Percentiles rank a stretch among this genome's conserved stretches.
These are phyloP conservation scores for Umimayanthus kanabou DNA, from an alignment of 92 coral and sea anemone genomes.

Conservation along the genomic window DNA sequence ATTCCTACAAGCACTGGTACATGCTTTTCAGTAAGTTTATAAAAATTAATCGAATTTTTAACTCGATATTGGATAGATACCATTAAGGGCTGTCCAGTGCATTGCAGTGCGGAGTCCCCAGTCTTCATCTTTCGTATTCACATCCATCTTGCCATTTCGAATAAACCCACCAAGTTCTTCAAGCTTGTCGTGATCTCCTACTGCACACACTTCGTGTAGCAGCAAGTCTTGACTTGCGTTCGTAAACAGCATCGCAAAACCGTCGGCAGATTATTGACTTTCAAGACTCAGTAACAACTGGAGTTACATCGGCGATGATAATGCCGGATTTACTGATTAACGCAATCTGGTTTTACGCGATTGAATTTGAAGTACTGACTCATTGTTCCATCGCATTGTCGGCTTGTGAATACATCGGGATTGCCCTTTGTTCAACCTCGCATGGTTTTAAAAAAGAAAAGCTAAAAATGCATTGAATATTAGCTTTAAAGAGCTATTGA, in stretches of 20 bases:
- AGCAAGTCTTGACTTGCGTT: slow-evolving; percentile 61
- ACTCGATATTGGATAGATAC: slow-evolving; percentile 33
- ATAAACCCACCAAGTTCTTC: slow-evolving; percentile 84
- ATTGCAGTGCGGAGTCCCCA: slow-evolving; percentile 82
- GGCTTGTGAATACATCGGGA: neutral
- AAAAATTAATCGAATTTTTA: neutral
- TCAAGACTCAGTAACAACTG: neutral
- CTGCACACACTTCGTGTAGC: slow-evolving; percentile 79
- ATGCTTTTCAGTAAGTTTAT: neutral
- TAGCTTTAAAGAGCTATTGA: neutral
- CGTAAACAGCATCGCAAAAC: slow-evolving; percentile 31
- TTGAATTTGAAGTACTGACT: neutral
- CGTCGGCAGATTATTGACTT: neutral
- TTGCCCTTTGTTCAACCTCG: neutral
- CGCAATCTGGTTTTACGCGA: neutral
- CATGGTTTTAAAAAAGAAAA: neutral
- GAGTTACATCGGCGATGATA: neutral
- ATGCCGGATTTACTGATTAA: neutral
- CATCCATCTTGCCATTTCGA: slow-evolving; percentile 73
- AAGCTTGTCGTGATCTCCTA: slow-evolving; percentile 75
- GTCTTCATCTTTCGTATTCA: slow-evolving; percentile 80
- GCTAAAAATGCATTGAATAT: neutral
- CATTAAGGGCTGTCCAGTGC: slow-evolving; percentile 86
- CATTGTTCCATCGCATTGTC: neutral
- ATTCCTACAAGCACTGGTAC: neutral